Evolutionary conservation across 2,888 invertebrate genomes (phyloP).

Genomic region (Nemotelus nigrinus): DNA sequence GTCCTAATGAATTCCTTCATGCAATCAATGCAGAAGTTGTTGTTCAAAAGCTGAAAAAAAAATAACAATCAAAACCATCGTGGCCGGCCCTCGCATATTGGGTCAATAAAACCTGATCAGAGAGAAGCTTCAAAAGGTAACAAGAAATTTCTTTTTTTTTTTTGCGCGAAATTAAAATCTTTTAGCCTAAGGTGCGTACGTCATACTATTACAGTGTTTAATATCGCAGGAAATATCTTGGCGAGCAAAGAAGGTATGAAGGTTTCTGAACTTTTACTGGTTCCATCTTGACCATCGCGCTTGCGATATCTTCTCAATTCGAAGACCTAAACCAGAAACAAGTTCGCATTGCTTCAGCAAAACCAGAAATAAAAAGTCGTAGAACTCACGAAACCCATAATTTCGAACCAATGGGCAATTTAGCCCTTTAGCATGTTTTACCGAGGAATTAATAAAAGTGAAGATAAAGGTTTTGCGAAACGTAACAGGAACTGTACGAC

Average conservation of each 20-base stretch:
- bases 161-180: background rate
- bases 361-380: slow-evolving; percentile 39
- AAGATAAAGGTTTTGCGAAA: slow-evolving; percentile 31
- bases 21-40: slow-evolving; percentile 28
- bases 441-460: slow-evolving; percentile 41
- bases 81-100: slow-evolving; percentile 44
- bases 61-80: slow-evolving; percentile 27
- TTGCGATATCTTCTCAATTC: background rate
- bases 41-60: slow-evolving; percentile 20
- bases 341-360: slow-evolving; percentile 7
- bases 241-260: slow-evolving; percentile 18
- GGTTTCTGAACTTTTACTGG: slow-evolving; percentile 48
- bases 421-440: slow-evolving; percentile 62
- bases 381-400: slow-evolving; percentile 61
- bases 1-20: slow-evolving; percentile 48
- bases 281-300: background rate
- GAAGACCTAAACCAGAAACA: slow-evolving; percentile 2
- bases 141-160: background rate
- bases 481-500: slow-evolving; percentile 4
- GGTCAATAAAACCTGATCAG: slow-evolving; percentile 50
- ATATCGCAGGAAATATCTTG: slow-evolving; percentile 4
- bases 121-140: background rate
- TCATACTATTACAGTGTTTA: slow-evolving; percentile 19
- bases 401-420: slow-evolving; percentile 65
- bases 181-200: slow-evolving; percentile 16